A percentile compares a stretch with the other conserved stretches of the same genome.
Conservation (phyloP, 2,113 vertebrate species). For the Oriolus oriolus region DNA sequence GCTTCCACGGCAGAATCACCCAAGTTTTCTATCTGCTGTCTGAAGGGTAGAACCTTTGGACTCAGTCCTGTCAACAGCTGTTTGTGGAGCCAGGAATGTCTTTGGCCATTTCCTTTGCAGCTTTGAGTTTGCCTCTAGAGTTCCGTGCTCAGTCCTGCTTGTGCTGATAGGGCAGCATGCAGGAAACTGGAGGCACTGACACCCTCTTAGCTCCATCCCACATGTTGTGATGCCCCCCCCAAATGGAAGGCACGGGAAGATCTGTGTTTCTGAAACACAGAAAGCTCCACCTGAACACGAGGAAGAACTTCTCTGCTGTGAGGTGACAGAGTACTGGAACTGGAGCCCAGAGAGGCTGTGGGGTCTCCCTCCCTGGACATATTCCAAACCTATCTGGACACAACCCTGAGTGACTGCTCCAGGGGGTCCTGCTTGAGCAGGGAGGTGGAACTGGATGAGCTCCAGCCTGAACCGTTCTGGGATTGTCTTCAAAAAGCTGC, state of each 20-base stretch:
- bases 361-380: neutral
- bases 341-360: neutral
- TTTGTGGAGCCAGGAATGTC: neutral
- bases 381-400: neutral
- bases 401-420: neutral
- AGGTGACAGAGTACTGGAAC: neutral
- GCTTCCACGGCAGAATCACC: neutral
- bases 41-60: neutral
- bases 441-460: neutral
- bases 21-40: neutral
- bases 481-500: neutral
- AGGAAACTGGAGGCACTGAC: neutral
- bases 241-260: neutral
- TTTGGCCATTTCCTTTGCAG: neutral
- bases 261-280: neutral
- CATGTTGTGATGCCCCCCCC: neutral
- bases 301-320: neutral
- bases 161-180: neutral
- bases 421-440: neutral
- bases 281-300: neutral
- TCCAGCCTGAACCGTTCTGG: neutral
- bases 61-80: rapidly evolving
- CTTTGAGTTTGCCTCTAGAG: neutral
- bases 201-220: neutral
- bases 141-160: neutral